Conservation (phyloP, 2,888 invertebrate genomes). For the Volucella bombylans region DNA sequence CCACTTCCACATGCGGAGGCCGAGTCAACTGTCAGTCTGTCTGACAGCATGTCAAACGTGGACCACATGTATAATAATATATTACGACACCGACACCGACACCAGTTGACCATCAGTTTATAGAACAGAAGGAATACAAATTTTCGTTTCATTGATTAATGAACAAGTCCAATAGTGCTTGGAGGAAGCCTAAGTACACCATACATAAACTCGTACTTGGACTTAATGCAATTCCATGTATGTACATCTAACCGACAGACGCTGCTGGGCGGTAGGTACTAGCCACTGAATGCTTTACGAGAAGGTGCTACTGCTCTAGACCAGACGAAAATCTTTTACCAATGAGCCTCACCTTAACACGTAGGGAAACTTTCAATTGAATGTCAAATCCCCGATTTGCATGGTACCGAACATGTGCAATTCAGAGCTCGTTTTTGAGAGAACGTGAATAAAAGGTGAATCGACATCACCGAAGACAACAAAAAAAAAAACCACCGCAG, state of each 20-base stretch:
- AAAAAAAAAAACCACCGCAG: slow-evolving; percentile 2
- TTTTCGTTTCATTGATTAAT: slow-evolving; percentile 56
- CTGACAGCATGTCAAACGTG: slow-evolving; percentile 64
- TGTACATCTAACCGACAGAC: slow-evolving; percentile 14
- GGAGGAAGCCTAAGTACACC: neutral
- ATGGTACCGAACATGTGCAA: slow-evolving; percentile 14
- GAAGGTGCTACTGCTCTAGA: slow-evolving; percentile 23
- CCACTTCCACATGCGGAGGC: slow-evolving; percentile 43
- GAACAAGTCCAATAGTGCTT: slow-evolving; percentile 38
- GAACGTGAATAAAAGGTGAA: slow-evolving; percentile 34
- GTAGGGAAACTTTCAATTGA: slow-evolving; percentile 25
- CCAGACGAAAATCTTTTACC: slow-evolving; percentile 38
- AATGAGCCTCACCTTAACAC: slow-evolving; percentile 54
- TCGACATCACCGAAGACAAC: neutral
- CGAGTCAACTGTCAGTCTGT: slow-evolving; percentile 43
- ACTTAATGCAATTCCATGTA: neutral
- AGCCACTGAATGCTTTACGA: neutral
- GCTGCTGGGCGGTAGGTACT: slow-evolving; percentile 26
- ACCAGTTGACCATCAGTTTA: slow-evolving; percentile 63
- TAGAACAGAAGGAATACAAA: slow-evolving; percentile 53
- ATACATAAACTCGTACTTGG: too few relatives aligned
- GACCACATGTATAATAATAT: slow-evolving; percentile 51
- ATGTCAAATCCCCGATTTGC: slow-evolving; percentile 16
- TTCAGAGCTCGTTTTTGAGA: neutral
- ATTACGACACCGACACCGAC: slow-evolving; percentile 21